Percentiles rank a stretch among this genome's conserved stretches.
Conservation (phyloP, 2,113 vertebrate genomes). For the Amia ocellicauda region DNA sequence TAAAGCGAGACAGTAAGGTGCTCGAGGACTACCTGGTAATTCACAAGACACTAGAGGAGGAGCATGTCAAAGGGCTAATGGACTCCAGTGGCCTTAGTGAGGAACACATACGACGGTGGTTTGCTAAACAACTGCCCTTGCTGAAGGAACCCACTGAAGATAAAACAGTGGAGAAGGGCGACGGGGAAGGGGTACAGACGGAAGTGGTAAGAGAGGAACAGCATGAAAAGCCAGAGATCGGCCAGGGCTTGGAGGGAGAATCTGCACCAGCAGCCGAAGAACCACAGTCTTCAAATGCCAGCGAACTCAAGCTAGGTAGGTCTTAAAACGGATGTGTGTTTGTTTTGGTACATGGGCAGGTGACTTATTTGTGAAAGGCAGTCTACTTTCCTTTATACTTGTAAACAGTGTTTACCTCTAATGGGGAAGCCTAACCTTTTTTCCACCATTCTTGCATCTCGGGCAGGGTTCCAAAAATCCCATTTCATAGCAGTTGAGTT, state of each 20-base stretch:
- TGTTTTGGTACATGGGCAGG: not conserved
- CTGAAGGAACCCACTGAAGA: not conserved
- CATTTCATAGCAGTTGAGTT: no score
- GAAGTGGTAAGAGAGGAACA: conserved; percentile 44
- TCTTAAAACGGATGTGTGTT: not conserved
- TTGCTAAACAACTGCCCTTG: conserved; percentile 48
- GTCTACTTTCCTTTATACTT: no score
- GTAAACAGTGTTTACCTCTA: no score
- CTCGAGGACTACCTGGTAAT: conserved; percentile 74
- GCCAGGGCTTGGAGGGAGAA: conserved; percentile 24
- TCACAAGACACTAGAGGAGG: conserved; percentile 71
- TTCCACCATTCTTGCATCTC: no score
- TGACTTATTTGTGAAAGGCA: no score
- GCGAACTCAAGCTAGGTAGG: conserved; percentile 43
- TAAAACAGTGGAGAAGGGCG: conserved; percentile 19
- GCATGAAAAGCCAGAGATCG: conserved; percentile 42
- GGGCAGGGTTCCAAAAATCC: no score
- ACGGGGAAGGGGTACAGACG: not conserved
- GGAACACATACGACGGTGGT: conserved; percentile 83
- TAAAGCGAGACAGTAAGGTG: conserved; percentile 53
- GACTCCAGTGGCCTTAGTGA: conserved; percentile 71
- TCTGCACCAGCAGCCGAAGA: conserved; percentile 25
- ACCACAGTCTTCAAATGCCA: conserved; percentile 32
- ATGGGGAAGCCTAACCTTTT: no score
- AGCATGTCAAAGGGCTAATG: conserved; percentile 72